Evolutionary conservation across 2,113 vertebrate species (phyloP).

Genomic region (Holacanthus passer): DNA sequence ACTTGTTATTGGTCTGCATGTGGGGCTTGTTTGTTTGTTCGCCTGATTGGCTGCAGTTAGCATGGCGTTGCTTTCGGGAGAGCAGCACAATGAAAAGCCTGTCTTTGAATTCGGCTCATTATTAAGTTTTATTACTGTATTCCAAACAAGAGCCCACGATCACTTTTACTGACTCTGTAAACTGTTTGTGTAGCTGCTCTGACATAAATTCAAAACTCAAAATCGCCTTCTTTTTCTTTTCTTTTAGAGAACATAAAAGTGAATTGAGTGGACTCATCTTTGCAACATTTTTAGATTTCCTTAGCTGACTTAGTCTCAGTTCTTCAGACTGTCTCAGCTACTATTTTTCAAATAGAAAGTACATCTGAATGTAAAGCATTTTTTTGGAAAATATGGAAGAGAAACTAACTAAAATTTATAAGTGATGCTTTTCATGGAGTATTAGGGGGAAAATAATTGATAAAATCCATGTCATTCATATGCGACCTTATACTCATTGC

Average conservation of each 20-base stretch:
- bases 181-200: slow-evolving; percentile 4
- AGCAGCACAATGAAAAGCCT: slow-evolving; percentile 56
- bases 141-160: slow-evolving; percentile 58
- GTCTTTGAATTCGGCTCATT: slow-evolving; percentile 69
- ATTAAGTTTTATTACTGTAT: slow-evolving; percentile 70
- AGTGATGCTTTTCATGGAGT: background rate
- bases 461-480: background rate
- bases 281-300: background rate
- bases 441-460: background rate
- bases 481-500: background rate
- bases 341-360: background rate
- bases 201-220: slow-evolving; percentile 21
- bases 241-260: background rate
- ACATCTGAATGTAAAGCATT: background rate
- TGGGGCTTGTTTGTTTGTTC: slow-evolving; percentile 72
- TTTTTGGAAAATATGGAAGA: background rate
- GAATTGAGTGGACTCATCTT: background rate
- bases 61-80: slow-evolving; percentile 34
- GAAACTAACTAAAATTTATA: background rate
- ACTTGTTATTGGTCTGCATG: slow-evolving; percentile 67
- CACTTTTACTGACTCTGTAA: slow-evolving; percentile 39
- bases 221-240: background rate
- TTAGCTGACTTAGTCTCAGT: background rate
- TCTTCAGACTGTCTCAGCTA: background rate
- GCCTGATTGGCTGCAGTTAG: slow-evolving; percentile 75